Percentiles rank a stretch among this genome's conserved stretches.
Conservation (phyloP, 2,797 vertebrate species). For the Lagorchestes hirsutus region DNA sequence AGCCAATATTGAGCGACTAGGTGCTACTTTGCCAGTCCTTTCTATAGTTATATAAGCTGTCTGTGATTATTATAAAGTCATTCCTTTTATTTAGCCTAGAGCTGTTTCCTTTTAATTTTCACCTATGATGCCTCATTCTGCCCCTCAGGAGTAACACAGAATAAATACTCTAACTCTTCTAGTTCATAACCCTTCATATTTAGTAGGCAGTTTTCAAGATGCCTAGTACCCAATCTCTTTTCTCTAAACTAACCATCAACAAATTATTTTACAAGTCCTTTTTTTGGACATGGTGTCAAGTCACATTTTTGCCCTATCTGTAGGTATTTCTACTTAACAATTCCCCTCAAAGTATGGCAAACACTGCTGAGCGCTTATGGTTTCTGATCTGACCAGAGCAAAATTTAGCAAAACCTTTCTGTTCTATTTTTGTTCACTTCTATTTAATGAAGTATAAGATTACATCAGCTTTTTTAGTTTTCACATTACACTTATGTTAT, state of each 20-base stretch:
- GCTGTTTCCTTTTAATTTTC: not conserved
- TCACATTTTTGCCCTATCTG: not conserved
- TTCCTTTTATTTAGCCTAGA: not conserved
- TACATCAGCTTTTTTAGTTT: not conserved
- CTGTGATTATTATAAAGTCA: slow-evolving; percentile 10
- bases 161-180: not conserved
- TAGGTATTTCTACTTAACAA: not conserved
- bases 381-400: not conserved
- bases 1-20: slow-evolving; percentile 34
- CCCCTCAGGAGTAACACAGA: slow-evolving; percentile 18
- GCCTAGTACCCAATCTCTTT: not conserved
- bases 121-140: slow-evolving; percentile 8
- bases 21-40: not conserved
- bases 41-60: not conserved
- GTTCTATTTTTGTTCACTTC: not conserved
- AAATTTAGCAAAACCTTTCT: not conserved
- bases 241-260: not conserved
- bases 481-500: not conserved
- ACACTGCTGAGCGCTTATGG: not conserved
- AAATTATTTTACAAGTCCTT: not conserved
- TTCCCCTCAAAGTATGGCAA: not conserved
- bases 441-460: not conserved
- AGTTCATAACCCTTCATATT: not conserved
- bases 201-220: not conserved
- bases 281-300: not conserved